These are phyloP conservation scores for Lepidochrysops patricia DNA, from an alignment of 2,888 invertebrate species.

Conservation along the genomic window DNA sequence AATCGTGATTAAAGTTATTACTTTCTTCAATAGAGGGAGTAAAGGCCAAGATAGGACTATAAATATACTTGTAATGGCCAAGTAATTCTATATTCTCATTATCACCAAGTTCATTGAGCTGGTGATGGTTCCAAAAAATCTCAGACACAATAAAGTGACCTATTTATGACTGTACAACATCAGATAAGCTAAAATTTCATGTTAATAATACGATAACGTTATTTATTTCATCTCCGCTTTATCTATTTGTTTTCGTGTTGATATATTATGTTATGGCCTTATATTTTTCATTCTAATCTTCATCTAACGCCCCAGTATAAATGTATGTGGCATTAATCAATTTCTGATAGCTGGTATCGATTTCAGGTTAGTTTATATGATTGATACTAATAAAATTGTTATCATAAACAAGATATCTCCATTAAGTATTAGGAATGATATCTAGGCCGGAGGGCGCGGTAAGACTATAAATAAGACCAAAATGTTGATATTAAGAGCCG, in stretches of 20 bases:
- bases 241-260: slow-evolving; percentile 23
- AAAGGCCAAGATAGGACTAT: neutral
- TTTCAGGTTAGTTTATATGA: slow-evolving; percentile 34
- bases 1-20: neutral
- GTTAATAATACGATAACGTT: slow-evolving; percentile 57
- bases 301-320: slow-evolving; percentile 28
- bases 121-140: slow-evolving; percentile 47
- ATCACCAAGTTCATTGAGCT: slow-evolving; percentile 36
- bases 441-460: slow-evolving; percentile 31
- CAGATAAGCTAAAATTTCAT: slow-evolving; percentile 55
- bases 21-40: neutral
- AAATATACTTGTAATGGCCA: neutral
- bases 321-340: slow-evolving; percentile 46
- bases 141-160: slow-evolving; percentile 56
- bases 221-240: slow-evolving; percentile 20
- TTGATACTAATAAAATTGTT: slow-evolving; percentile 40
- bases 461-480: slow-evolving; percentile 17
- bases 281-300: slow-evolving; percentile 50
- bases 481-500: slow-evolving; percentile 5
- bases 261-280: slow-evolving; percentile 31
- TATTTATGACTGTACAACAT: slow-evolving; percentile 56
- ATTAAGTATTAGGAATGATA: slow-evolving; percentile 52
- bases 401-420: slow-evolving; percentile 72
- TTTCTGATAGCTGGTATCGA: slow-evolving; percentile 42
- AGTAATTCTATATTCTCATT: slow-evolving; percentile 1